Conservation (phyloP, 1,140 invertebrate species). For the Eulimnadia texana region DNA sequence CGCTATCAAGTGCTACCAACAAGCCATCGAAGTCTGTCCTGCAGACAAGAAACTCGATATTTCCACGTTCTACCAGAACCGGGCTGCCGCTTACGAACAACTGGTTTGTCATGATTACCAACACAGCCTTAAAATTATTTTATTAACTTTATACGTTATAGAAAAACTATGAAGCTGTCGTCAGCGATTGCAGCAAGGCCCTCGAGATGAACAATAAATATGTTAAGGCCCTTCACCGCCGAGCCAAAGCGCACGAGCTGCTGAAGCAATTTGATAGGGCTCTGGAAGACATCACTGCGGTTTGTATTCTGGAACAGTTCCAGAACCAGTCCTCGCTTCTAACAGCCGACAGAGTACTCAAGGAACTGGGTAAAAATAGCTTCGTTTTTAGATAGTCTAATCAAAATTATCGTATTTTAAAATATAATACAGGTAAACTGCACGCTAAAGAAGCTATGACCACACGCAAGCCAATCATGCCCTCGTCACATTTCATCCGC, state of each 20-base stretch:
- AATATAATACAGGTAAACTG: slow-evolving; percentile 36
- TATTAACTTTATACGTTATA: slow-evolving; percentile 26
- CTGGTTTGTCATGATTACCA: slow-evolving; percentile 37
- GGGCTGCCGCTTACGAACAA: slow-evolving; percentile 87
- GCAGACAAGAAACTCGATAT: slow-evolving; percentile 52
- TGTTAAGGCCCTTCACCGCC: slow-evolving; percentile 67
- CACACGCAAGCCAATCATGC: slow-evolving; percentile 50
- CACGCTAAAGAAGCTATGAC: slow-evolving; percentile 54
- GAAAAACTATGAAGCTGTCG: slow-evolving; percentile 68
- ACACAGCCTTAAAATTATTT: neutral
- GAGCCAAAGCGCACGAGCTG: slow-evolving; percentile 68
- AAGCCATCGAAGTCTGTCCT: slow-evolving; percentile 75
- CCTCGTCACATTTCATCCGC: slow-evolving; percentile 67
- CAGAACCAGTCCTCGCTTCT: slow-evolving; percentile 57
- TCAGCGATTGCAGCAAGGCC: slow-evolving; percentile 72
- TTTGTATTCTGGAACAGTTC: slow-evolving; percentile 80
- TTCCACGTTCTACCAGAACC: slow-evolving; percentile 87
- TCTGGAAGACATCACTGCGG: slow-evolving; percentile 80
- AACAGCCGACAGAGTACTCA: slow-evolving; percentile 72
- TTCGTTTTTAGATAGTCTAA: slow-evolving; percentile 5
- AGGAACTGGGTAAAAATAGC: slow-evolving; percentile 47
- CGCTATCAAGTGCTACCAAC: slow-evolving; percentile 72
- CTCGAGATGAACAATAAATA: slow-evolving; percentile 75
- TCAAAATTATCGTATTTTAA: neutral
- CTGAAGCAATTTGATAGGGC: slow-evolving; percentile 58